A percentile compares a stretch with the other conserved stretches of the same genome.
Conservation (phyloP, 2,888 invertebrate species). For the Lysandra coridon region DNA sequence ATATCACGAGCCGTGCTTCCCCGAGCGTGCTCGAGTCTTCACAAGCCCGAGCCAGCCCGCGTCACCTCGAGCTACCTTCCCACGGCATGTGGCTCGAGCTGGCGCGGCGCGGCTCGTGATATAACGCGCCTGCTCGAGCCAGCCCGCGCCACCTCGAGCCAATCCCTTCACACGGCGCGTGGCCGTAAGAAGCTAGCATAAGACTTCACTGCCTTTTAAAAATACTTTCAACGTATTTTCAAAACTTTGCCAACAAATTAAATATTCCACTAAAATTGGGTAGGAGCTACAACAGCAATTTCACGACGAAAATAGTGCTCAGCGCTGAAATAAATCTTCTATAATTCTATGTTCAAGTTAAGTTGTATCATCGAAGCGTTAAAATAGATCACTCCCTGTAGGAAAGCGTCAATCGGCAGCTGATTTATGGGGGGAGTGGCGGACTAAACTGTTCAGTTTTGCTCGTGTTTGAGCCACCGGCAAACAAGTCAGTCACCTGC, state of each 20-base stretch:
- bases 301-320: neutral
- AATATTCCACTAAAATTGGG: neutral
- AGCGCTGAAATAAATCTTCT: slow-evolving; percentile 40
- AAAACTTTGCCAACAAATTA: neutral
- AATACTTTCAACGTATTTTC: neutral
- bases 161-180: no score
- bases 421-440: slow-evolving; percentile 76
- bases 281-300: neutral
- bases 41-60: no score
- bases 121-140: no score
- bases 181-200: no score
- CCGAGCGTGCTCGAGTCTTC: no score
- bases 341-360: slow-evolving; percentile 61
- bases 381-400: slow-evolving; percentile 79
- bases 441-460: slow-evolving; percentile 75
- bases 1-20: no score
- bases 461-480: slow-evolving; percentile 67
- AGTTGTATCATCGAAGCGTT: slow-evolving; percentile 71
- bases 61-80: no score
- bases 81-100: no score
- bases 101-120: no score
- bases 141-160: no score
- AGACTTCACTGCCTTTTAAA: neutral
- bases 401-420: slow-evolving; percentile 76
- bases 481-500: slow-evolving; percentile 80